Conservation (phyloP, 2,888 invertebrate genomes). For the Sphaeridia pumilis region DNA sequence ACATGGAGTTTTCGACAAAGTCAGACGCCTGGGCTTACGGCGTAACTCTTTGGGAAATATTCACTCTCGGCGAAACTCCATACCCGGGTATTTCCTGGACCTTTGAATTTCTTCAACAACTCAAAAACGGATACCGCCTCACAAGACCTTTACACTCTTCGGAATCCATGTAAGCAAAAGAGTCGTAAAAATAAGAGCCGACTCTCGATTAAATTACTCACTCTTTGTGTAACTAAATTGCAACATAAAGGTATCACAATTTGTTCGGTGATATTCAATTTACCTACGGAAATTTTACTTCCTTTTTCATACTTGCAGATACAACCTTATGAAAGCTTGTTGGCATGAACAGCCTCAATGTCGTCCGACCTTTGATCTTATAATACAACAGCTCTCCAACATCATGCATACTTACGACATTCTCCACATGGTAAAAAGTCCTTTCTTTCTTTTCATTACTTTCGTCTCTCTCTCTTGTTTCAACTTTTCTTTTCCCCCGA, state of each 20-base stretch:
- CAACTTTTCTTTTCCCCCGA: no score
- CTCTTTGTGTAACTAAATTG: no score
- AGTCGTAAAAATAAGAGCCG: background rate
- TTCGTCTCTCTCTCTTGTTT: no score
- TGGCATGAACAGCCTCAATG: background rate
- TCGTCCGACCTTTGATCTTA: background rate
- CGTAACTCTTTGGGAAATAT: conserved; percentile 4
- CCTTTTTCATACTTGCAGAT: background rate
- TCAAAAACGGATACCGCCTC: background rate
- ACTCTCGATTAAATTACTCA: background rate
- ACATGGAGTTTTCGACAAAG: conserved; percentile 1
- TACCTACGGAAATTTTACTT: background rate
- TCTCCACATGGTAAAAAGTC: no score
- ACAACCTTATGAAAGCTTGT: background rate
- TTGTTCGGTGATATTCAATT: background rate
- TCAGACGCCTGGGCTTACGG: conserved; percentile 9
- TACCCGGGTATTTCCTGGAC: background rate
- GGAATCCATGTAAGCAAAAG: background rate
- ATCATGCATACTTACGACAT: no score
- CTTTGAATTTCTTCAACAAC: background rate
- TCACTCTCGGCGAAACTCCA: background rate
- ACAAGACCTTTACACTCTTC: background rate
- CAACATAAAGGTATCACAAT: no score
- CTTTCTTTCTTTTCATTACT: no score
- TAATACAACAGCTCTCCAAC: no score